A percentile compares a stretch with the other conserved stretches of the same genome.
Evolutionary conservation across 2,888 invertebrate genomes (phyloP).

Genomic region (Rotaria magnacalcarata): DNA sequence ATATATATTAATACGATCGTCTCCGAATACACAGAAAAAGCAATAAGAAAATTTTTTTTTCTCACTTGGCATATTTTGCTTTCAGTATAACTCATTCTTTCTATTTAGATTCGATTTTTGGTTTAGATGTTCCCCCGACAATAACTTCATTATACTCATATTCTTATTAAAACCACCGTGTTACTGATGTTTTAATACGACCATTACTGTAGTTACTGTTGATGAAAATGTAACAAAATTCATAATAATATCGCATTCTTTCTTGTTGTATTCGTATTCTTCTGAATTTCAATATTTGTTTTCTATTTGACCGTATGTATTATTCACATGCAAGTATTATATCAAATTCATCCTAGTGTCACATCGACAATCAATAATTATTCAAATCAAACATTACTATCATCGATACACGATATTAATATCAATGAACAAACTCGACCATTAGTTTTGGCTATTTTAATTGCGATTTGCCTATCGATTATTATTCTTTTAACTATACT

Average conservation of each 20-base stretch:
- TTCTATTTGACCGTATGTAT: neutral
- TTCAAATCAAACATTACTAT: neutral
- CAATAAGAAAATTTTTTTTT: neutral
- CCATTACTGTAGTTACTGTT: neutral
- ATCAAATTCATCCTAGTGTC: neutral
- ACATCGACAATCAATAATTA: neutral
- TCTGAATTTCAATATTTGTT: neutral
- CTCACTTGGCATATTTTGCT: neutral
- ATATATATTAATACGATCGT: neutral
- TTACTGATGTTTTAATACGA: neutral
- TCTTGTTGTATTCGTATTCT: neutral
- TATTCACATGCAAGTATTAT: neutral
- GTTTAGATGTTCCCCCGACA: neutral
- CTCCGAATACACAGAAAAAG: neutral
- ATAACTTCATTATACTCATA: neutral
- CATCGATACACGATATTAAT: neutral
- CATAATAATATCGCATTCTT: too few species aligned
- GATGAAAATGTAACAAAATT: neutral
- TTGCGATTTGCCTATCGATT: constrained; percentile 55
- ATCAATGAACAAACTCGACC: neutral
- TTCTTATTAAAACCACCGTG: neutral
- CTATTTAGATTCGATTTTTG: constrained; percentile 18
- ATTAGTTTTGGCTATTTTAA: constrained; percentile 28
- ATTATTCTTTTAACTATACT: constrained; percentile 61
- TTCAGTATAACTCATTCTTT: neutral